Conservation (phyloP, 2,113 vertebrate genomes). For the Psophia crepitans region DNA sequence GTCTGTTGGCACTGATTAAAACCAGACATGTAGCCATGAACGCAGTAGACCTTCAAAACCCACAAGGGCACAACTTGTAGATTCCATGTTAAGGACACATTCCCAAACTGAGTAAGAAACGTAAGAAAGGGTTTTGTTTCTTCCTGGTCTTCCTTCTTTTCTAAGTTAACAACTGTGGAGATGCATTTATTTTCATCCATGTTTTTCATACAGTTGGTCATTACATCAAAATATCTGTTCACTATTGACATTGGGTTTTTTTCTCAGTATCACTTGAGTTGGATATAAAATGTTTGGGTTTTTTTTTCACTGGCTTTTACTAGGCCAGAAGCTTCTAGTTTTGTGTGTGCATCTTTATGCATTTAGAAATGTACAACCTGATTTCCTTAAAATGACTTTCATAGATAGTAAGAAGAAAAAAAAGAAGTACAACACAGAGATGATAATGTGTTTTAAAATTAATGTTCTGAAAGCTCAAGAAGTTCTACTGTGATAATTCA, state of each 20-base stretch:
- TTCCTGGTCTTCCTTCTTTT: neutral
- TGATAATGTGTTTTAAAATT: conserved; percentile 27
- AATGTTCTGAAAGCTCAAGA: conserved; percentile 24
- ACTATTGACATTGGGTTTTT: neutral
- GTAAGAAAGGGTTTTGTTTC: neutral
- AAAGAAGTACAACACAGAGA: neutral
- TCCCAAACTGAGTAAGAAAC: neutral
- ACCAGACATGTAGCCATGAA: neutral
- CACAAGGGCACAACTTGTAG: neutral
- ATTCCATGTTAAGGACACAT: neutral
- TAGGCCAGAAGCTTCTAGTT: neutral
- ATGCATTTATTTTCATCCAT: neutral
- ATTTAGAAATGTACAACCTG: neutral
- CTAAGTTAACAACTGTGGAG: neutral
- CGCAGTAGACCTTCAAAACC: neutral
- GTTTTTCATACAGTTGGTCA: neutral
- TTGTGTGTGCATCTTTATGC: neutral
- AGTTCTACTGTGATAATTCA: conserved; percentile 19
- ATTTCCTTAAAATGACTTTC: conserved; percentile 8
- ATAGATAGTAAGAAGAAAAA: neutral
- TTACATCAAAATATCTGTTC: neutral
- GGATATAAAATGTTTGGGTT: neutral
- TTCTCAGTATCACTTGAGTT: neutral
- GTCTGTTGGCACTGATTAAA: neutral
- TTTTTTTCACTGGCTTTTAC: neutral